Conservation (phyloP, 1,140 invertebrate species). For the Ectropis grisescens region DNA sequence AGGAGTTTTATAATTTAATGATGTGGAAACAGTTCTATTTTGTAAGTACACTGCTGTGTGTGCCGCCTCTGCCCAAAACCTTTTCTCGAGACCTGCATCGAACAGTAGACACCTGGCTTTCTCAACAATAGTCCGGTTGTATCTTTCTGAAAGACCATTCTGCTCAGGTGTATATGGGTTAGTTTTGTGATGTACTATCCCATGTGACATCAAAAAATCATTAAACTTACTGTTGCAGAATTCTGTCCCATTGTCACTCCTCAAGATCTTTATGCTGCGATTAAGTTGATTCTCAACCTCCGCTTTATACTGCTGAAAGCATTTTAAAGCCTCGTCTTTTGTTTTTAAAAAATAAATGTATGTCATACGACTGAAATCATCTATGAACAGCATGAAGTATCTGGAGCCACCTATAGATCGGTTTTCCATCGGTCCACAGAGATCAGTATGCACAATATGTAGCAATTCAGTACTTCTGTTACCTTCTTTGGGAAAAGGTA, state of each 20-base stretch:
- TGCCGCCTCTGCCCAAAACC: not conserved
- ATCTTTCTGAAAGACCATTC: not conserved
- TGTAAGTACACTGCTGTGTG: not conserved
- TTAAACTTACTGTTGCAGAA: not conserved
- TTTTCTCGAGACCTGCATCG: not conserved
- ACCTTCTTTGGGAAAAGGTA: not conserved
- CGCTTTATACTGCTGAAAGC: not conserved
- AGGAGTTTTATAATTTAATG: not conserved
- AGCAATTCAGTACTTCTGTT: not conserved
- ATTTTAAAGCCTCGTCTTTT: not conserved
- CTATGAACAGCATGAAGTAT: not conserved
- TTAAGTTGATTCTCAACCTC: not conserved
- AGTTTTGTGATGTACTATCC: not conserved
- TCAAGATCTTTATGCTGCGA: not conserved
- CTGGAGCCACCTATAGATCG: not conserved
- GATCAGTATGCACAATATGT: not conserved
- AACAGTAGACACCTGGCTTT: not conserved
- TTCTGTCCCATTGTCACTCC: not conserved
- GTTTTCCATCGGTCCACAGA: not conserved
- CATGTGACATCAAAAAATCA: not conserved
- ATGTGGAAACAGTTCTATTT: not conserved
- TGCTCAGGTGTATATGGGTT: not conserved
- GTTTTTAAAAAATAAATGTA: not conserved
- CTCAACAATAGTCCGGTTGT: not conserved
- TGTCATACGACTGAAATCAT: not conserved